These are phyloP conservation scores for Clarias batrachus DNA, from an alignment of 2,113 vertebrate species.

Conservation along the genomic window DNA sequence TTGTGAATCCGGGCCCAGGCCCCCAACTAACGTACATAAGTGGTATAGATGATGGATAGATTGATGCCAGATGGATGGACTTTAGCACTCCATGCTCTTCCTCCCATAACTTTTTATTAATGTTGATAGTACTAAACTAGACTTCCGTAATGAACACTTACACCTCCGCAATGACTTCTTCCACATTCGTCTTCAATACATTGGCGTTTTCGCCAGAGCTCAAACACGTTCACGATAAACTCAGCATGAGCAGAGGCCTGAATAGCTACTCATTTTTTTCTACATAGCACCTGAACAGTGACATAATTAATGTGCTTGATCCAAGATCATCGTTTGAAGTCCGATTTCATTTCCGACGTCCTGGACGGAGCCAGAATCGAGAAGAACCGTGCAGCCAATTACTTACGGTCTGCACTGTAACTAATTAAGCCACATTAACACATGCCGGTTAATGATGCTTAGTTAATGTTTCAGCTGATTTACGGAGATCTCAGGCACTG, in stretches of 20 bases:
- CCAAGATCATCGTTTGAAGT: neutral
- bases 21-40: too few relatives aligned
- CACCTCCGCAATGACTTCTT: neutral
- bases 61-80: too few relatives aligned
- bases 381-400: neutral
- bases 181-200: neutral
- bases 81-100: neutral
- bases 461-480: slow-evolving; percentile 33
- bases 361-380: slow-evolving; percentile 2
- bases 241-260: neutral
- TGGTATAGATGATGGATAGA: too few relatives aligned
- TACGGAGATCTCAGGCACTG: slow-evolving; percentile 28
- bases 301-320: slow-evolving; percentile 15
- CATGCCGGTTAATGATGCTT: slow-evolving; percentile 28
- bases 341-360: neutral
- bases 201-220: neutral
- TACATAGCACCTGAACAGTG: neutral
- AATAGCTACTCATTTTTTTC: neutral
- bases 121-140: slow-evolving; percentile 14
- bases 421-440: slow-evolving; percentile 22
- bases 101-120: neutral
- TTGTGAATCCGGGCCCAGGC: too few relatives aligned
- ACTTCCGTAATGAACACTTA: slow-evolving; percentile 12
- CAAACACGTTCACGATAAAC: neutral
- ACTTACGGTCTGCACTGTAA: slow-evolving; percentile 5